Evolutionary conservation across 2,888 invertebrate genomes (phyloP).

Genomic region (Nephrocerus scutellatus): DNA sequence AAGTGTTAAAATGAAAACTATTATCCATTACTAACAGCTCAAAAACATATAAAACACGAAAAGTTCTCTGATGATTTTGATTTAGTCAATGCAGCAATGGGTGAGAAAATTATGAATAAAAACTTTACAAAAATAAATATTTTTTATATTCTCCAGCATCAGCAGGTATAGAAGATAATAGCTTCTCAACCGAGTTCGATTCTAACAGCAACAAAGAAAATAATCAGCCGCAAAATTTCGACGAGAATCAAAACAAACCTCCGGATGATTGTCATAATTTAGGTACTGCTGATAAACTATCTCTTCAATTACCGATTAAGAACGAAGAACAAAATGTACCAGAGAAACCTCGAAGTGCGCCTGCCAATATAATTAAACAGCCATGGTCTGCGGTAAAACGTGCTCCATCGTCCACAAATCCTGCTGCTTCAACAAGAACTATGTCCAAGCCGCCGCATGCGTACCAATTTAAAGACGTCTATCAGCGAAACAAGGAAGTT

Average conservation of each 20-base stretch:
- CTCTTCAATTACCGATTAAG: not conserved
- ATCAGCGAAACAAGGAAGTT: slow-evolving; percentile 33
- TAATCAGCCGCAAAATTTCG: no score
- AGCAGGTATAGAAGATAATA: slow-evolving; percentile 1
- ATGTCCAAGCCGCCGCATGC: slow-evolving; percentile 29
- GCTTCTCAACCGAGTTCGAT: slow-evolving; percentile 2
- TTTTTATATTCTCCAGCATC: slow-evolving; percentile 1
- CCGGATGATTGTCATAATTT: not conserved
- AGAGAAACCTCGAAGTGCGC: slow-evolving; percentile 3
- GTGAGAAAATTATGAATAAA: no score
- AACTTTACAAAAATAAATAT: no score
- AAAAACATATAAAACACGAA: slow-evolving; percentile 28
- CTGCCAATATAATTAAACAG: slow-evolving; percentile 6
- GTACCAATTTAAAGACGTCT: slow-evolving; percentile 34
- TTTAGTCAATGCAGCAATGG: slow-evolving; percentile 20
- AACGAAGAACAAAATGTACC: not conserved
- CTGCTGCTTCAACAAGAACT: slow-evolving; percentile 9
- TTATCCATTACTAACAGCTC: slow-evolving; percentile 14
- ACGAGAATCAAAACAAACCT: not conserved
- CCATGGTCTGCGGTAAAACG: slow-evolving; percentile 24
- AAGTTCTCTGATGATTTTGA: slow-evolving; percentile 21
- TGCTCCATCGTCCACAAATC: not conserved
- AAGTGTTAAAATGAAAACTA: slow-evolving; percentile 15
- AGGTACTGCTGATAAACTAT: slow-evolving; percentile 1
- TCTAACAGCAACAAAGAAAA: slow-evolving; percentile 6